These are phyloP conservation scores for Telmatherina bonti DNA, from an alignment of 2,797 vertebrate genomes.

Conservation along the genomic window DNA sequence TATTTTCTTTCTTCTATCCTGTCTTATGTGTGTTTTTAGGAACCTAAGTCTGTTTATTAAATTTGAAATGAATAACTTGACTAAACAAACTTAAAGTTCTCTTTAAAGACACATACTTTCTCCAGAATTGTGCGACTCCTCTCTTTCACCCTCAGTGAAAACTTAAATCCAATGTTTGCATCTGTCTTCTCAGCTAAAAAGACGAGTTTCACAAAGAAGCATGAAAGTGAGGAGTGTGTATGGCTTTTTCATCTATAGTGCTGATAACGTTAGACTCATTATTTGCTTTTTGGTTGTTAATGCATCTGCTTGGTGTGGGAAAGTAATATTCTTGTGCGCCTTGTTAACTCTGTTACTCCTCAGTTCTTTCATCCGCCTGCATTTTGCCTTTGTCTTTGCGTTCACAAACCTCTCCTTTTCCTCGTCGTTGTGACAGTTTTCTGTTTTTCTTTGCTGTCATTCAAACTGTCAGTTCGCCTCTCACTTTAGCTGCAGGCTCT, in stretches of 20 bases:
- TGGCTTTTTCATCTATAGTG: conserved; percentile 51
- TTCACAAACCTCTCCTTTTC: conserved; percentile 20
- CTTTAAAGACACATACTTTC: too few species aligned
- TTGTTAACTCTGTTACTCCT: conserved; percentile 53
- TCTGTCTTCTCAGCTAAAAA: conserved; percentile 20
- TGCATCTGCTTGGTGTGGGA: conserved; percentile 38
- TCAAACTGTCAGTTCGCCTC: conserved; percentile 24
- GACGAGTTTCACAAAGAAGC: conserved; percentile 24
- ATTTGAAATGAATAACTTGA: too few species aligned
- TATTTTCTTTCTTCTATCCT: too few species aligned
- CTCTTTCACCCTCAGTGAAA: too few species aligned
- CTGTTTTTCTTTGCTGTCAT: conserved; percentile 19
- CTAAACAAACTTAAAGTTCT: too few species aligned
- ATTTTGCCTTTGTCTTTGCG: conserved; percentile 35
- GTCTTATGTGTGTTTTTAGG: too few species aligned
- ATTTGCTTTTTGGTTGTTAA: conserved; percentile 54
- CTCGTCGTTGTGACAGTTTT: conserved; percentile 10
- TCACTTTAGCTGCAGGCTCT: conserved; percentile 20
- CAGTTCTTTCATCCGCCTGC: conserved; percentile 13
- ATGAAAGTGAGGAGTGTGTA: conserved; percentile 18
- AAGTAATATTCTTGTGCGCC: conserved; percentile 56
- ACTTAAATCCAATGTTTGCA: background rate
- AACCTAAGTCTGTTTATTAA: too few species aligned
- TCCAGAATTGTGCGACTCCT: too few species aligned
- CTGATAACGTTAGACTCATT: conserved; percentile 56